phyloP scores from a whole-genome alignment of 2,113 vertebrate genomes.

The Rhinoderma darwinii region DNA sequence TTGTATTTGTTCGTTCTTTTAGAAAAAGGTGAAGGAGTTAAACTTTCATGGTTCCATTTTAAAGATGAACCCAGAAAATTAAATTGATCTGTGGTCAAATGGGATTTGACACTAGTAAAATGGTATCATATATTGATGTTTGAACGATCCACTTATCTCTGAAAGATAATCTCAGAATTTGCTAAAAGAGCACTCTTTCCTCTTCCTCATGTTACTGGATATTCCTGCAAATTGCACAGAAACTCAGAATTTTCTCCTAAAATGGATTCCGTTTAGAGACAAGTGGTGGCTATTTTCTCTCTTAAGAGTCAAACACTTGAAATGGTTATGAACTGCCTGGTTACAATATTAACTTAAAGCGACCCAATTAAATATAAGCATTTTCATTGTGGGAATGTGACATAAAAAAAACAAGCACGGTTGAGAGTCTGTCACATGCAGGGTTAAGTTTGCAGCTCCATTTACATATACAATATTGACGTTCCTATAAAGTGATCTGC shows the following conservation, averaged over 20 bases:
- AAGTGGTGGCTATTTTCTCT: slow-evolving; percentile 5
- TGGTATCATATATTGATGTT: slow-evolving; percentile 61
- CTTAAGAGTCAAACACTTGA: background rate
- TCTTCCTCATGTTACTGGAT: slow-evolving; percentile 59
- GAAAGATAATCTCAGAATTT: slow-evolving; percentile 61
- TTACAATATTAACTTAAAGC: background rate
- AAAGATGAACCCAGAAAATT: slow-evolving; percentile 57
- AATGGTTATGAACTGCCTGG: background rate
- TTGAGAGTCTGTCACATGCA: background rate
- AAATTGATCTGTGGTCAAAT: slow-evolving; percentile 60
- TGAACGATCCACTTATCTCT: slow-evolving; percentile 60
- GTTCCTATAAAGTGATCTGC: slow-evolving; percentile 24
- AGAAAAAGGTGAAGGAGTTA: slow-evolving; percentile 39
- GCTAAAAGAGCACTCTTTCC: slow-evolving; percentile 59
- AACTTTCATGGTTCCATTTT: slow-evolving; percentile 48
- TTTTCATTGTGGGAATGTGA: background rate
- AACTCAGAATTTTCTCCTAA: slow-evolving; percentile 48
- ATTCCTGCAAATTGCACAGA: slow-evolving; percentile 45
- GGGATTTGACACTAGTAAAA: slow-evolving; percentile 60
- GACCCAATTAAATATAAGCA: background rate
- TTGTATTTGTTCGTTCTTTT: background rate
- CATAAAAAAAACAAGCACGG: background rate
- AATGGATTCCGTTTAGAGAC: slow-evolving; percentile 10
- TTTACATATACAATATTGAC: slow-evolving; percentile 28
- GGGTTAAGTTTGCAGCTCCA: slow-evolving; percentile 4